Percentiles rank a stretch among this genome's conserved stretches.
Conservation (phyloP, 2,888 invertebrate genomes). For the Synanthedon tipuliformis region DNA sequence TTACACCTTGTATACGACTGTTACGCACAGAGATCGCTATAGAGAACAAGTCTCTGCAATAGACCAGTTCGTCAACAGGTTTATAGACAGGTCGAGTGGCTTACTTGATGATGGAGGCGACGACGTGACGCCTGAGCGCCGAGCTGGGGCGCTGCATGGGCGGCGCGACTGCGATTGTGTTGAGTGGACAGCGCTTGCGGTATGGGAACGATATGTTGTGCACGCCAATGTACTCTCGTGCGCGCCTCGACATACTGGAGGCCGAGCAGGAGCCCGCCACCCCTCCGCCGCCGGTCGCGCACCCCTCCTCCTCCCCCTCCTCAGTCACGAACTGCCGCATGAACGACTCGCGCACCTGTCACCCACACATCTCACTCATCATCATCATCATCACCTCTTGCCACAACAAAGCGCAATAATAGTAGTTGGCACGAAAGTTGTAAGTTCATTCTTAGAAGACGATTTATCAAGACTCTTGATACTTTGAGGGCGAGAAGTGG, state of each 20-base stretch:
- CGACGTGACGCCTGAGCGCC: constrained; percentile 83
- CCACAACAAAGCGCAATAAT: no score
- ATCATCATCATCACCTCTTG: no score
- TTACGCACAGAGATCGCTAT: neutral
- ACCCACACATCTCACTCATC: neutral
- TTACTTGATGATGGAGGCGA: constrained; percentile 89
- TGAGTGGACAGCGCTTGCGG: constrained; percentile 85
- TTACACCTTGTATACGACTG: neutral
- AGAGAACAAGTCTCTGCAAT: neutral
- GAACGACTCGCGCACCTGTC: constrained; percentile 93
- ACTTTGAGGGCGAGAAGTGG: no score
- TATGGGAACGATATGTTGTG: constrained; percentile 69
- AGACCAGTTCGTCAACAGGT: neutral
- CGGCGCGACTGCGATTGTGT: constrained; percentile 83
- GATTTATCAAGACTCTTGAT: neutral
- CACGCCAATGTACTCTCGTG: constrained; percentile 50
- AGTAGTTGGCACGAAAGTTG: neutral
- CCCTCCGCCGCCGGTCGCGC: constrained; percentile 25
- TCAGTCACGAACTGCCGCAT: constrained; percentile 97
- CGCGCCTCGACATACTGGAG: constrained; percentile 42
- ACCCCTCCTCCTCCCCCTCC: constrained; percentile 79
- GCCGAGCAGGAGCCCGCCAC: constrained; percentile 9
- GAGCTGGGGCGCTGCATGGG: constrained; percentile 85
- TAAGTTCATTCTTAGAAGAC: neutral
- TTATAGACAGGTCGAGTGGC: constrained; percentile 3